phyloP scores from a whole-genome alignment of 2,797 vertebrate genomes.

The Sitta carolinensis region DNA sequence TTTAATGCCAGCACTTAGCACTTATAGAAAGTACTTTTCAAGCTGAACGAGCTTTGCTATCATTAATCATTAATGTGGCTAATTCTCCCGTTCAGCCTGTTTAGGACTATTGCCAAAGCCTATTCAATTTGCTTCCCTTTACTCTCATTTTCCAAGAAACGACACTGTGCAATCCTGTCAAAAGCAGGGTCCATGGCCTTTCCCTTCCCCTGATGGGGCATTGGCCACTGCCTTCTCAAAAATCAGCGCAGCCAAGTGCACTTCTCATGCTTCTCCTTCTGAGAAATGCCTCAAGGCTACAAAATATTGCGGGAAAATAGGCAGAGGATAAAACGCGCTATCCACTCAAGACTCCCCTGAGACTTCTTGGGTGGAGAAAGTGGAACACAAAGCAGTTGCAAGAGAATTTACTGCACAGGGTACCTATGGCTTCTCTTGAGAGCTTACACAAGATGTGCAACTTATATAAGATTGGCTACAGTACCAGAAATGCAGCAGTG shows the following conservation, averaged over 20 bases:
- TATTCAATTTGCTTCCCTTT: background rate
- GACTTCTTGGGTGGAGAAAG: background rate
- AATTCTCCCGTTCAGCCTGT: background rate
- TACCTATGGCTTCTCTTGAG: background rate
- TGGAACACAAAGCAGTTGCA: background rate
- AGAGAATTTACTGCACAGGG: background rate
- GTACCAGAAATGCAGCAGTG: background rate
- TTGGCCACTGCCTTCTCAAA: background rate
- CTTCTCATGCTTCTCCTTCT: background rate
- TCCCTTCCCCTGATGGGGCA: background rate
- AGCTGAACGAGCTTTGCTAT: constrained; percentile 20
- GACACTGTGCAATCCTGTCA: background rate
- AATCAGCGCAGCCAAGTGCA: background rate
- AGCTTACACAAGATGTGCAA: accelerated
- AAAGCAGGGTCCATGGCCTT: background rate
- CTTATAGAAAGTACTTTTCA: constrained; percentile 36
- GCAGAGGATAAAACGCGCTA: background rate
- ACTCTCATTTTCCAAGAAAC: background rate
- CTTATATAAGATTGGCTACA: background rate
- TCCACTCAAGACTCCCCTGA: background rate
- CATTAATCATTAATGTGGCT: constrained; percentile 52
- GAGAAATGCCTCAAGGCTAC: background rate
- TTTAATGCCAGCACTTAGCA: constrained; percentile 59
- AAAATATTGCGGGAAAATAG: background rate
- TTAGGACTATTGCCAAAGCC: background rate